A percentile compares a stretch with the other conserved stretches of the same genome.
phyloP scores from a whole-genome alignment of 1,140 invertebrate species.

The Homarus americanus region DNA sequence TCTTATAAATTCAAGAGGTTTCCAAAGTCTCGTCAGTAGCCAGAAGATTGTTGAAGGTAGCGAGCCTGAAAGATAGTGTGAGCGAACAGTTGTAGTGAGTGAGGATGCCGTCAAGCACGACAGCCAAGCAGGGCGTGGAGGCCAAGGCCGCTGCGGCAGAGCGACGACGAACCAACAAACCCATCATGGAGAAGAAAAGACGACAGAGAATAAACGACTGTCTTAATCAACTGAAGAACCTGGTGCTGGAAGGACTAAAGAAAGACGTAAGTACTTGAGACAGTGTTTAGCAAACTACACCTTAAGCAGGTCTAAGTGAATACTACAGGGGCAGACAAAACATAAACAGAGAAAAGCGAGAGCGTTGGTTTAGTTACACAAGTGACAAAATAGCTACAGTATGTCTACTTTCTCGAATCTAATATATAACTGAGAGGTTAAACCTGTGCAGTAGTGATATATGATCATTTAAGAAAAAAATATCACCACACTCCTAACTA shows the following conservation, averaged over 20 bases:
- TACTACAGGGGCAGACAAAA: too few relatives aligned
- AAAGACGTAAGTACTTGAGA: constrained; percentile 82
- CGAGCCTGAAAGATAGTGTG: not conserved
- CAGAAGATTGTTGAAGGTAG: constrained; percentile 11
- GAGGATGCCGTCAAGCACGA: constrained; percentile 62
- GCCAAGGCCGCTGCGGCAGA: constrained; percentile 56
- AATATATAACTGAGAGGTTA: too few relatives aligned
- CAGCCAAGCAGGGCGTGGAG: constrained; percentile 35
- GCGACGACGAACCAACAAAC: constrained; percentile 63
- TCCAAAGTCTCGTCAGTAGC: constrained; percentile 18
- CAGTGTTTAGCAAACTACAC: too few relatives aligned
- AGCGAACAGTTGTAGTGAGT: constrained; percentile 15
- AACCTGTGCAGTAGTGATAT: too few relatives aligned
- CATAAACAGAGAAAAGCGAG: too few relatives aligned
- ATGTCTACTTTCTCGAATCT: too few relatives aligned
- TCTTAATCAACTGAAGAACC: constrained; percentile 91
- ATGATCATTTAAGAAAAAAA: too few relatives aligned
- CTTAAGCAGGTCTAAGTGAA: too few relatives aligned
- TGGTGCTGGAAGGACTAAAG: constrained; percentile 68
- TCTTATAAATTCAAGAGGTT: constrained; percentile 50
- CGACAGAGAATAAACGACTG: constrained; percentile 96
- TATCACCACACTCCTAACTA: too few relatives aligned
- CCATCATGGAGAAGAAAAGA: constrained; percentile 78
- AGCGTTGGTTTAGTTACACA: too few relatives aligned
- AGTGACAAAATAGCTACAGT: too few relatives aligned